Conservation (phyloP, 30 jellyfish, hydroid and myxozoan species). For the Chrysaora quinquecirrha region DNA sequence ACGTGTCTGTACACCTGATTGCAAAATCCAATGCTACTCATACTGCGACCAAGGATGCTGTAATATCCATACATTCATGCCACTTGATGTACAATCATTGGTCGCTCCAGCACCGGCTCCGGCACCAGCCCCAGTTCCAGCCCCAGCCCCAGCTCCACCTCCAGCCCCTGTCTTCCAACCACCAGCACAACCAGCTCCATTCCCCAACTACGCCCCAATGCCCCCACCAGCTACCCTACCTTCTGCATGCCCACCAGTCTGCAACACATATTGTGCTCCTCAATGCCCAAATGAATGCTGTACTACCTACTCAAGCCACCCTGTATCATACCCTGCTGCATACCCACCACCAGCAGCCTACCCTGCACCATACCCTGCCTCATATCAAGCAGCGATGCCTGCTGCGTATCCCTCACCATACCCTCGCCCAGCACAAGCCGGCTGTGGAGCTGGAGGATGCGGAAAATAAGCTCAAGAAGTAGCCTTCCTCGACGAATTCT, state of each 20-base stretch:
- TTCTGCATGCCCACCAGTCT: constrained; percentile 78
- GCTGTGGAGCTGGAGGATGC: constrained; percentile 59
- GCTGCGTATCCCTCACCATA: constrained; percentile 52
- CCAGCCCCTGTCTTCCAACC: constrained; percentile 77
- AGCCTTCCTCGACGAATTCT: background rate
- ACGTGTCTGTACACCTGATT: constrained; percentile 96
- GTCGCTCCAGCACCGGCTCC: constrained; percentile 47
- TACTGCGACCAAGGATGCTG: constrained; percentile 97
- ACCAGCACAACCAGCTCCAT: constrained; percentile 73
- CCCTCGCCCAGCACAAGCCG: constrained; percentile 57
- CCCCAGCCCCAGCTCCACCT: constrained; percentile 73
- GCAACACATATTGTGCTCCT: constrained; percentile 89
- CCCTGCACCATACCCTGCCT: constrained; percentile 71
- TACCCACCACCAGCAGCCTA: background rate
- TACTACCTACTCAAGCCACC: constrained; percentile 29
- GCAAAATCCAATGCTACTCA: constrained; percentile 91
- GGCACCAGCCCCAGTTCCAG: constrained; percentile 58
- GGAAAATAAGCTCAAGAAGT: constrained; percentile 36
- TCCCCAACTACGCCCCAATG: constrained; percentile 64
- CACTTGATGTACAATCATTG: constrained; percentile 40
- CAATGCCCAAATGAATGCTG: constrained; percentile 91
- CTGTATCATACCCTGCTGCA: constrained; percentile 46
- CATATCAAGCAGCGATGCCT: constrained; percentile 15
- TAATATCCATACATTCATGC: constrained; percentile 28
- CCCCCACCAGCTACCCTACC: constrained; percentile 40